Conservation (phyloP, 2,888 invertebrate species). For the Agonum fuliginosum region DNA sequence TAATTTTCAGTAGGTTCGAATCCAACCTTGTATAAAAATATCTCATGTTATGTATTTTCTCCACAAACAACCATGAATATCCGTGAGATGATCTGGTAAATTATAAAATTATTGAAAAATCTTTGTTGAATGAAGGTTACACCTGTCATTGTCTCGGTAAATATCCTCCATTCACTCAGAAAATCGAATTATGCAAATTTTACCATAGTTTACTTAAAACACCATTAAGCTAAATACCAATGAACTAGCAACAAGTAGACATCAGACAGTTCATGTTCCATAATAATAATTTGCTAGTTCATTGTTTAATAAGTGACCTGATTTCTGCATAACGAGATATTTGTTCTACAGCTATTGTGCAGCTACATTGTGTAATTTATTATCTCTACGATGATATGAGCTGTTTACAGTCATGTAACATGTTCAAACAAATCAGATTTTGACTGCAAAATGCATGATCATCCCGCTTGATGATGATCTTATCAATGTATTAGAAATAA, state of each 20-base stretch:
- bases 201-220: not conserved
- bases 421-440: slow-evolving; percentile 11
- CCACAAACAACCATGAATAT: too few relatives aligned
- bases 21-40: too few relatives aligned
- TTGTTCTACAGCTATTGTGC: not conserved
- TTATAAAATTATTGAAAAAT: too few relatives aligned
- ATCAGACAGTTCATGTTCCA: not conserved
- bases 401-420: not conserved
- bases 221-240: not conserved
- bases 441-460: slow-evolving; percentile 21
- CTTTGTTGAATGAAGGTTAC: too few relatives aligned
- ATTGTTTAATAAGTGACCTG: slow-evolving; percentile 40
- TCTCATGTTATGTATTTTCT: too few relatives aligned
- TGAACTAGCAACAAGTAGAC: not conserved
- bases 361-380: slow-evolving; percentile 17
- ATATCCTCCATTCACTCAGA: not conserved
- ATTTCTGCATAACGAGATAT: slow-evolving; percentile 14
- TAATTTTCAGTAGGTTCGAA: too few relatives aligned
- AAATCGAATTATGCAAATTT: not conserved
- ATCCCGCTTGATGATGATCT: slow-evolving; percentile 11
- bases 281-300: slow-evolving; percentile 10
- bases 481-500: slow-evolving; percentile 23
- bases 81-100: too few relatives aligned
- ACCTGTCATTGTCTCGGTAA: too few relatives aligned
- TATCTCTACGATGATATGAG: slow-evolving; percentile 8